Evolutionary conservation across 2,113 vertebrate species (phyloP).

Genomic region (Heliornis fulica): DNA sequence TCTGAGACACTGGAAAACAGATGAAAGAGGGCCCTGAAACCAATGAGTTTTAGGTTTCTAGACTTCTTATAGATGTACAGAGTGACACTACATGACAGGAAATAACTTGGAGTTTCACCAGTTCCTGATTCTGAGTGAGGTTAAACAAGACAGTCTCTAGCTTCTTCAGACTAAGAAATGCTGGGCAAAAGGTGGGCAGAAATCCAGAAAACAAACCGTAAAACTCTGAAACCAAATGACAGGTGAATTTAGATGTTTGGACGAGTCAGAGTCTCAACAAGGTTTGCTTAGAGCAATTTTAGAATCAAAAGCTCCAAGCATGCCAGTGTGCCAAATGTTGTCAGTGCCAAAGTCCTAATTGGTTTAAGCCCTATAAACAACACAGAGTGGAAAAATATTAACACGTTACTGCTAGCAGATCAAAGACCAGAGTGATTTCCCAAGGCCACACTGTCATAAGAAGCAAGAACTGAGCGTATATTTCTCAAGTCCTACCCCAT

Average conservation of each 20-base stretch:
- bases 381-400: slow-evolving; percentile 42
- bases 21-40: not conserved
- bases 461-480: not conserved
- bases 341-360: slow-evolving; percentile 44
- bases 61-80: not conserved
- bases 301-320: not conserved
- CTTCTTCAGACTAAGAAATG: not conserved
- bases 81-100: not conserved
- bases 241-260: not conserved
- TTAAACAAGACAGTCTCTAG: not conserved
- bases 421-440: slow-evolving; percentile 20
- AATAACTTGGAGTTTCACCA: not conserved
- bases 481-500: not conserved
- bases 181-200: not conserved
- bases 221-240: not conserved
- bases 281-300: not conserved
- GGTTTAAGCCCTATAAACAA: slow-evolving; percentile 39
- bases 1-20: not conserved
- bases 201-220: not conserved
- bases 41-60: not conserved
- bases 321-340: not conserved
- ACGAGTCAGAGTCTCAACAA: not conserved
- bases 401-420: not conserved
- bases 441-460: not conserved
- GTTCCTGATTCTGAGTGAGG: not conserved